Conservation (phyloP, 2,888 invertebrate genomes). For the Chironomus riparius region DNA sequence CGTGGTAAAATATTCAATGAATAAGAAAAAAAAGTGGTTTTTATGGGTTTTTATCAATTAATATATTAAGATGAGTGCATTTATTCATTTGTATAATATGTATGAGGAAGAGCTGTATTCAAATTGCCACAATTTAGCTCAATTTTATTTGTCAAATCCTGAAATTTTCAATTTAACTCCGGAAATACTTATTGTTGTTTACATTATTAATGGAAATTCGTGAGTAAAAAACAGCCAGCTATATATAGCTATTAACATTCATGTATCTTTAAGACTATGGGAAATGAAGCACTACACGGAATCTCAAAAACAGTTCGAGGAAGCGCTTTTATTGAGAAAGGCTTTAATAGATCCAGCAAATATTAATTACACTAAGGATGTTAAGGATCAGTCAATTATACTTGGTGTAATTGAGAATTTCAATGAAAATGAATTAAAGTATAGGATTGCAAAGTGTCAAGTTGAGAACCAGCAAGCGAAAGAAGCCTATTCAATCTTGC, state of each 20-base stretch:
- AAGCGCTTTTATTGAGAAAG: constrained; percentile 33
- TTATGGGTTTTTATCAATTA: neutral
- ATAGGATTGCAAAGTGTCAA: constrained; percentile 60
- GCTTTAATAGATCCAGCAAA: constrained; percentile 26
- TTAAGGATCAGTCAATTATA: constrained; percentile 29
- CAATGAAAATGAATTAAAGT: constrained; percentile 59
- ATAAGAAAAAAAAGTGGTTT: too few relatives aligned
- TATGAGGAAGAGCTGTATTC: constrained; percentile 63
- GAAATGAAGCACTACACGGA: constrained; percentile 55
- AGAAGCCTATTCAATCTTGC: constrained; percentile 44
- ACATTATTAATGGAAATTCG: constrained; percentile 28
- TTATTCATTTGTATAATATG: constrained; percentile 58
- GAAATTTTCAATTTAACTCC: constrained; percentile 8
- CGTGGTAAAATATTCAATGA: too few relatives aligned
- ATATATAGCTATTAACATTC: too few relatives aligned
- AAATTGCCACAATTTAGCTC: constrained; percentile 61
- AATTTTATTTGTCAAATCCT: constrained; percentile 31
- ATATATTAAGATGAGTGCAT: constrained; percentile 39
- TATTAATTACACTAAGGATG: constrained; percentile 26
- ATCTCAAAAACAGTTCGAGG: constrained; percentile 55
- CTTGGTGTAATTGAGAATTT: constrained; percentile 34
- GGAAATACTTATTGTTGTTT: neutral
- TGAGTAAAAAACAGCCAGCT: constrained; percentile 6
- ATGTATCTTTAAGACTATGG: constrained; percentile 44
- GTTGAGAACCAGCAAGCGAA: constrained; percentile 54